phyloP scores from a whole-genome alignment of 2,888 invertebrate species.

The Adelphocoris suturalis region DNA sequence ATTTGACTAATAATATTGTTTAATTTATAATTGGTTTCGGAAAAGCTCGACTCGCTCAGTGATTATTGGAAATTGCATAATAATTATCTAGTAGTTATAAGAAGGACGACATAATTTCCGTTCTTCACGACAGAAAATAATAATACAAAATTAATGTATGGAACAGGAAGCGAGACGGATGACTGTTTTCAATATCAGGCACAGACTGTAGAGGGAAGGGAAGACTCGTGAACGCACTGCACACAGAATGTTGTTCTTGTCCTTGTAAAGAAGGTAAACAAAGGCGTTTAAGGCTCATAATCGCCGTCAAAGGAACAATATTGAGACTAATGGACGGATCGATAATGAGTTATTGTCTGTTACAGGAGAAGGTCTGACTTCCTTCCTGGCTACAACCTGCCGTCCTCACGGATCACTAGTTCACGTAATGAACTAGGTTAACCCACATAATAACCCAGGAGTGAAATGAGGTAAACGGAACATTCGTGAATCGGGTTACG shows the following conservation, averaged over 20 bases:
- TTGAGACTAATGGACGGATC: slow-evolving; percentile 41
- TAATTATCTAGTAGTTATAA: too few species aligned
- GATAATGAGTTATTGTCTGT: slow-evolving; percentile 48
- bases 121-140: too few species aligned
- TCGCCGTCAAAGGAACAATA: slow-evolving; percentile 43
- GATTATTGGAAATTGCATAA: too few species aligned
- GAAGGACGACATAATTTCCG: too few species aligned
- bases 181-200: background rate
- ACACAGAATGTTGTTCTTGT: background rate
- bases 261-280: background rate
- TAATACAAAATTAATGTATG: too few species aligned
- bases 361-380: slow-evolving; percentile 7
- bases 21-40: too few species aligned
- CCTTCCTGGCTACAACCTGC: background rate
- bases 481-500: slow-evolving; percentile 15
- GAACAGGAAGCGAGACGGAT: background rate
- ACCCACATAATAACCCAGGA: background rate
- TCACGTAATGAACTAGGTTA: slow-evolving; percentile 6
- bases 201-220: background rate
- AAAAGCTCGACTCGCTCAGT: too few species aligned
- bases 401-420: background rate
- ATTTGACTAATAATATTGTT: too few species aligned
- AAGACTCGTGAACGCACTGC: background rate
- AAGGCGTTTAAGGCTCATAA: background rate
- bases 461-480: background rate